Evolutionary conservation across 2,888 invertebrate species (phyloP).

Genomic region (Actias luna): DNA sequence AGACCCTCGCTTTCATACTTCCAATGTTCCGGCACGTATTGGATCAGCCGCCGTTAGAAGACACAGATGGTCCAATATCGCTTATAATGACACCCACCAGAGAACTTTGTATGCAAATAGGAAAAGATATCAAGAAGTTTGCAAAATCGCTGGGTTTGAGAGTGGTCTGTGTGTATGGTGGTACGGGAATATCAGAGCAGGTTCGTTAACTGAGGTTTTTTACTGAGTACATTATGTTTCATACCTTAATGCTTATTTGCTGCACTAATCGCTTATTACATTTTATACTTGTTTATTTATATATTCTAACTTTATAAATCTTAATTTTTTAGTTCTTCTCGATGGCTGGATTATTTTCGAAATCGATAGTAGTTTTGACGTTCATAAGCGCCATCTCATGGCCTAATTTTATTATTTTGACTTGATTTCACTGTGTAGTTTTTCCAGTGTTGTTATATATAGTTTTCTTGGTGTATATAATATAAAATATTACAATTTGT

Average conservation of each 20-base stretch:
- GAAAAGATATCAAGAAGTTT: conserved; percentile 97
- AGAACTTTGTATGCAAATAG: conserved; percentile 99
- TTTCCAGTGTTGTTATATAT: too few species aligned
- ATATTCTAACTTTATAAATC: too few species aligned
- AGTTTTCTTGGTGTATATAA: not conserved
- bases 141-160: conserved; percentile 92
- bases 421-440: not conserved
- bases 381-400: too few species aligned
- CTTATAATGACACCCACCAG: conserved; percentile 99
- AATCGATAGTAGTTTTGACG: too few species aligned
- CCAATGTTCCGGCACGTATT: conserved; percentile 98
- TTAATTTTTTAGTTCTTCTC: too few species aligned
- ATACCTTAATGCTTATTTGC: too few species aligned
- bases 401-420: too few species aligned
- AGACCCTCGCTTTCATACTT: conserved; percentile 97
- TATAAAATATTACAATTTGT: conserved; percentile 15
- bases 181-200: conserved; percentile 97
- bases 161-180: conserved; percentile 98
- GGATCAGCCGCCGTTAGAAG: conserved; percentile 96
- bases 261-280: too few species aligned
- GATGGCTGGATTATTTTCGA: too few species aligned
- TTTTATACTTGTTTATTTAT: too few species aligned
- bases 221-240: not conserved
- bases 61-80: conserved; percentile 98
- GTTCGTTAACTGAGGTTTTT: conserved; percentile 35